These are phyloP conservation scores for Drosophila obscura DNA, from an alignment of 1,140 invertebrate species.

Conservation along the genomic window DNA sequence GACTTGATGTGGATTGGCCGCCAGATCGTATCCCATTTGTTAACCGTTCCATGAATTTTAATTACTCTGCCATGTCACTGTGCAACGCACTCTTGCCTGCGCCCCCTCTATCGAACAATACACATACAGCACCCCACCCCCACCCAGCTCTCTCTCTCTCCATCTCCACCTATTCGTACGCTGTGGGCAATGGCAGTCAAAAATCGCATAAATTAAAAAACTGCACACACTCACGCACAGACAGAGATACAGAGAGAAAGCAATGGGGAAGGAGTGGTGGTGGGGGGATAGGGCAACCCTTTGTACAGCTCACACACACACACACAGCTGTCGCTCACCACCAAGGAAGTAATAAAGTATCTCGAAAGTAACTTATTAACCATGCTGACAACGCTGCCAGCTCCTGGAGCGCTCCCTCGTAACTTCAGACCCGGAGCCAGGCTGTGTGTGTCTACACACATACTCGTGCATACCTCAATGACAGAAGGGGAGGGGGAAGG, in stretches of 20 bases:
- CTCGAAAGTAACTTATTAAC: constrained; percentile 81
- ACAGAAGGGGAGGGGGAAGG: not conserved
- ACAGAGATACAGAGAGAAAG: constrained; percentile 9
- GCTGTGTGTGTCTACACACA: constrained; percentile 16
- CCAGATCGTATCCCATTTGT: too few relatives aligned
- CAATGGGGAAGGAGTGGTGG: constrained; percentile 21
- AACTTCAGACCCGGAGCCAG: constrained; percentile 44
- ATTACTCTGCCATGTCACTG: constrained; percentile 4
- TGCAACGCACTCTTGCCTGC: constrained; percentile 8
- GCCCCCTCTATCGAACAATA: not conserved
- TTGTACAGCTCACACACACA: constrained; percentile 31
- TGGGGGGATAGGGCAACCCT: constrained; percentile 59
- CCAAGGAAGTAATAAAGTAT: constrained; percentile 82
- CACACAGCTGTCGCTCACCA: constrained; percentile 55
- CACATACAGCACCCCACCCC: not conserved
- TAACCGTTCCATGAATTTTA: not conserved
- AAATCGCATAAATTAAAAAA: constrained; percentile 81
- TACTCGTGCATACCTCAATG: not conserved
- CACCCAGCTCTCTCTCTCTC: not conserved
- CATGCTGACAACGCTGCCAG: constrained; percentile 77
- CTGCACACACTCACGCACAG: constrained; percentile 55
- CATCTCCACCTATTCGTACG: constrained; percentile 14
- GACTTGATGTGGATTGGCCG: too few relatives aligned
- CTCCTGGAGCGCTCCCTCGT: constrained; percentile 52
- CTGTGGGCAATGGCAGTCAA: constrained; percentile 57